Evolutionary conservation across 2,113 vertebrate genomes (phyloP).

Genomic region (Tympanuchus pallidicinctus): DNA sequence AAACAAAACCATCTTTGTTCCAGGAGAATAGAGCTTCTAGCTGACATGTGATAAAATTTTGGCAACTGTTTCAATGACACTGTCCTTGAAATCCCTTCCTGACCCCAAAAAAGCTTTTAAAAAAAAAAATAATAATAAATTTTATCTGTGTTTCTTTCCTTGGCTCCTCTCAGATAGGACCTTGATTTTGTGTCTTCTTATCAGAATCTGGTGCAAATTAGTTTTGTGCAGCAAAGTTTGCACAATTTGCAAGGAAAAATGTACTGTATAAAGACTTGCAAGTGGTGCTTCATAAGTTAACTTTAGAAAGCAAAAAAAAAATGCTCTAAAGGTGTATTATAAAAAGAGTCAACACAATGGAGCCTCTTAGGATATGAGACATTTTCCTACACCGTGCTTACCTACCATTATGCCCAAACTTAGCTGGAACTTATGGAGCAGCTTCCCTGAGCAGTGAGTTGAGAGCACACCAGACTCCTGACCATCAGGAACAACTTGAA

Average conservation of each 20-base stretch:
- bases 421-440: rapidly evolving
- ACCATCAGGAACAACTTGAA: background rate
- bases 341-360: background rate
- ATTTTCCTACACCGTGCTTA: background rate
- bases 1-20: background rate
- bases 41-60: background rate
- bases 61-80: background rate
- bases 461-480: background rate
- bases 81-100: constrained; percentile 22
- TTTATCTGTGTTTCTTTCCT: constrained; percentile 36
- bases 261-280: background rate
- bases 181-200: constrained; percentile 33
- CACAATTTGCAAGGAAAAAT: background rate
- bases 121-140: background rate
- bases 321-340: background rate
- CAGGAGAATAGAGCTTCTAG: background rate
- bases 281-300: background rate
- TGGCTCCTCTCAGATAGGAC: constrained; percentile 21
- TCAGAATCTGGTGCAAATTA: constrained; percentile 21
- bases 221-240: background rate
- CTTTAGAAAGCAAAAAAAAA: background rate
- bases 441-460: rapidly evolving
- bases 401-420: background rate
- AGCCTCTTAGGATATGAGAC: background rate
- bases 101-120: background rate